phyloP scores from a whole-genome alignment of 2,888 invertebrate species.

The Temnothorax unifasciatus region DNA sequence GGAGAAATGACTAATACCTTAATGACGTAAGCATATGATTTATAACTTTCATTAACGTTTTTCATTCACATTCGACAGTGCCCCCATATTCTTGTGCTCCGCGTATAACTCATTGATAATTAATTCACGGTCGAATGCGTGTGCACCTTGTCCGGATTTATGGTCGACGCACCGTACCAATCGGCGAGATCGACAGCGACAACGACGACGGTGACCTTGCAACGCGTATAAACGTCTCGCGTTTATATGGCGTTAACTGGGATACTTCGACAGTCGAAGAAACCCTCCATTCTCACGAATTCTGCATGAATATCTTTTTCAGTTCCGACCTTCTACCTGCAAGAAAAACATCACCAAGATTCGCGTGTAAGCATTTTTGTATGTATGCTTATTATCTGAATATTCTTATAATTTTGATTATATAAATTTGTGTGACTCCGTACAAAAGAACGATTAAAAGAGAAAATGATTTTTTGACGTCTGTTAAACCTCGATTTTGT shows the following conservation, averaged over 20 bases:
- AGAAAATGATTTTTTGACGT: neutral
- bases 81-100: neutral
- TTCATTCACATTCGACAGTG: neutral
- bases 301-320: neutral
- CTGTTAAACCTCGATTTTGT: neutral
- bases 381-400: neutral
- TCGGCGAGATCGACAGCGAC: slow-evolving; percentile 35
- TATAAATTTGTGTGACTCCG: neutral
- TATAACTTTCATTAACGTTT: slow-evolving; percentile 21
- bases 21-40: slow-evolving; percentile 11
- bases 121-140: slow-evolving; percentile 62
- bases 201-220: slow-evolving; percentile 55
- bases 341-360: neutral
- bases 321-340: neutral
- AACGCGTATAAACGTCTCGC: slow-evolving; percentile 44
- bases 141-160: slow-evolving; percentile 58
- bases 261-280: slow-evolving; percentile 11
- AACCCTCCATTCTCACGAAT: neutral
- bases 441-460: neutral
- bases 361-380: neutral
- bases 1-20: neutral
- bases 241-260: slow-evolving; percentile 48
- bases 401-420: neutral
- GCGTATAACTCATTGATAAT: slow-evolving; percentile 42
- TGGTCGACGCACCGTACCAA: slow-evolving; percentile 43